Evolutionary conservation across 2,113 vertebrate species (phyloP).

Genomic region (Oryctolagus cuniculus): mOryCun1.1 NC_091438.1:2518001-2518500

Average conservation of each 20-base stretch:
- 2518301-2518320: constrained; percentile 49
- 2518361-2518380: constrained; percentile 52
- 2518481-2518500: constrained; percentile 50
- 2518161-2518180: constrained; percentile 7
- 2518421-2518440: constrained; percentile 43
- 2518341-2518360: constrained; percentile 51
- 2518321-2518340: constrained; percentile 39
- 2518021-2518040: constrained; percentile 15
- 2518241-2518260: constrained; percentile 12
- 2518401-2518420: constrained; percentile 16
- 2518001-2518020: constrained; percentile 30
- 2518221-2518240: not conserved
- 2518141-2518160: constrained; percentile 28
- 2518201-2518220: constrained; percentile 32
- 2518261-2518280: not conserved
- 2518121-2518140: constrained; percentile 42
- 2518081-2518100: constrained; percentile 46
- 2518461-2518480: constrained; percentile 40
- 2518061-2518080: not conserved
- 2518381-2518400: constrained; percentile 45
- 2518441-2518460: constrained; percentile 48
- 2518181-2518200: constrained; percentile 3
- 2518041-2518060: constrained; percentile 23
- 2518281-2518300: not conserved
- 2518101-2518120: not conserved